Evolutionary conservation across 1,140 invertebrate species (phyloP), one percentile per base, ranked within the genome.

Genomic region (Lordiphosa stackelbergi): DNA sequence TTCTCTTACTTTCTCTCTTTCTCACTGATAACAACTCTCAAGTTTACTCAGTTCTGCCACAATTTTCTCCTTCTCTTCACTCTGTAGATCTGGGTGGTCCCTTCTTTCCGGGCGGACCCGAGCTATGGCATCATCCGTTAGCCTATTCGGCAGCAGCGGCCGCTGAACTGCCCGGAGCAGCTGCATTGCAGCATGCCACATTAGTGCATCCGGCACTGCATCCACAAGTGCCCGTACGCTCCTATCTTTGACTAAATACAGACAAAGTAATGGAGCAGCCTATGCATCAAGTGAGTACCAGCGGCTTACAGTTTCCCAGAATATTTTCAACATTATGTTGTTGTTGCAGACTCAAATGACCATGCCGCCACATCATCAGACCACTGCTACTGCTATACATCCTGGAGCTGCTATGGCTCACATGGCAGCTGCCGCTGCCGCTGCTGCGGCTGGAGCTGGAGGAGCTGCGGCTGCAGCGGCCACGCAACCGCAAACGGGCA

Each of bases 161-260:
- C 53, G 93, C 92, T 48, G 95, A 96, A 88, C 89, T 96, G 85
- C 95, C 94, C 58, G 93, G 93, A 31, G 92, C 94, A 38, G 87
- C 87, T 53, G 91, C 93, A 47, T 91, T 97, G 71, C 95, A 96
- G 88, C 95, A 96, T 89, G 93, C 94, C 66, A 94, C 94, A 52
- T 91, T 97, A 73, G 95, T 98, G 73, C 96, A 98, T 90, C 96
- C 96, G 87, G 96, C 96, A 88, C 93, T 97, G 89, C 96, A 98
- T 91, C 96, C 96, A 89, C 96, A 98, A 93, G 95, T 97, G 90
- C 96, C 96, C 88, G 95, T 96, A 91, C 94, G 95, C 91, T 96
- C 94, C 90, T 96, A 95, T 93, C 95, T 96, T 93, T 96, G 94
- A 96, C 94, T 96, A 95, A 94, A 94, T 94, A 93, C 94, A 92